These are phyloP conservation scores for Syngnathus acus DNA, from an alignment of 2,797 vertebrate genomes.

Conservation along the genomic window DNA sequence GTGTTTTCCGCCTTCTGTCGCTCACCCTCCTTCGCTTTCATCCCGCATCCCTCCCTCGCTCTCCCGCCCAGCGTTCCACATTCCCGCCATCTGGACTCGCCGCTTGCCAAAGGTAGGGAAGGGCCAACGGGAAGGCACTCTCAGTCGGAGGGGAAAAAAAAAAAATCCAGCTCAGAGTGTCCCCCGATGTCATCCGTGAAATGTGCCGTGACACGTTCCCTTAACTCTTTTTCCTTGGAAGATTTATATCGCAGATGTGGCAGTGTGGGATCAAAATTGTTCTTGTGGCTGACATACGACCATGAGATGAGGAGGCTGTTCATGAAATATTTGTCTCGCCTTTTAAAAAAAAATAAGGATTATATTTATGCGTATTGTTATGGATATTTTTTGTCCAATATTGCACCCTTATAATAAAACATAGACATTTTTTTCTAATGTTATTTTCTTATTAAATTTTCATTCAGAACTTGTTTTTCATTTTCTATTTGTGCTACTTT, in stretches of 20 bases:
- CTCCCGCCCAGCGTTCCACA: constrained; percentile 56
- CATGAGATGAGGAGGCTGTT: constrained; percentile 7
- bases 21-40: constrained; percentile 26
- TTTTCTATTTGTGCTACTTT: not conserved
- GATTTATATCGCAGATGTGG: not conserved
- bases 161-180: not conserved
- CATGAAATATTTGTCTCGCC: constrained; percentile 32
- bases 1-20: constrained; percentile 49
- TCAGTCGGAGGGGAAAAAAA: not conserved
- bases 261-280: not conserved
- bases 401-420: no score
- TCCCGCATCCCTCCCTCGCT: constrained; percentile 37
- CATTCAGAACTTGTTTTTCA: not conserved
- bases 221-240: not conserved
- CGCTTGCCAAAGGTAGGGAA: constrained; percentile 65
- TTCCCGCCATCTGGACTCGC: constrained; percentile 69
- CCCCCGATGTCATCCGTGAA: constrained; percentile 1
- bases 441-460: no score
- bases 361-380: no score
- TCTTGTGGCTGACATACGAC: not conserved
- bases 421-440: no score
- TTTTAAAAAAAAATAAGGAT: no score
- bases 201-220: not conserved
- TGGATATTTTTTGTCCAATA: no score
- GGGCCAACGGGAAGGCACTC: constrained; percentile 23